Base-by-base conservation (phyloP, 2,797 vertebrate genomes). In the Epinephelus awoara region DNA sequence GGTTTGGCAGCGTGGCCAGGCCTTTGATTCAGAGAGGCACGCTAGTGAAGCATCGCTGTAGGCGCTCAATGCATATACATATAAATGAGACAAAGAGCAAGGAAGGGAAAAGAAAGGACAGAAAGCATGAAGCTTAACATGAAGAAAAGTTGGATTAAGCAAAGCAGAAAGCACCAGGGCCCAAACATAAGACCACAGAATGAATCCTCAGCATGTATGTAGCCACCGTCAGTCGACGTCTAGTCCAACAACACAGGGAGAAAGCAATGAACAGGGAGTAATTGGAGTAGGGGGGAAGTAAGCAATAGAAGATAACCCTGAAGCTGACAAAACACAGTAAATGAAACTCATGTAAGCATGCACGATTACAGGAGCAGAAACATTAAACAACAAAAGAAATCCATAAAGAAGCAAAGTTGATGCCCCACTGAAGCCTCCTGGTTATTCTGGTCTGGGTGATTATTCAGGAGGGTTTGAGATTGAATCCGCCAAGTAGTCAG, bases 121-220 rank as follows among this genome's bases (percentile, higher is more conserved):
- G 85, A 87, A 85, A 72, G 86, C 89, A 89, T 89, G 85, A 91
- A 91, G 92, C 90, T 89, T 91, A 92, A 81, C 86, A 69, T 79
- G 83, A 89, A 89, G 88, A 90, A 76, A 90, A 89, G 90, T 90
- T 92, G 93, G 92, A 93, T 94, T 93, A 94, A 89, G 88, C 88
- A 91, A 92, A 92, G 85, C 80, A 85, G 88, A 76, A 82, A 75
- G 81, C 78, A 56, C 80, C 21, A 27, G 56, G 63, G 77, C 62
- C 88, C 80, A 74, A 79, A 88, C 81, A 85, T 87, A 67, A 67
- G 57, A 77, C 49, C 71, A 47, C 7, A 77, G 80, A 67, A 73
- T 29, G 75, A 87, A 78, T 83, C 78, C 68, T 52, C 51, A 65
- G 77, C 84, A 82, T 77, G 87, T 42, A 83, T 69, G 80, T 88